These are phyloP conservation scores for Parauchenoglanis punctatus DNA, from an alignment of 2,797 vertebrate genomes.

Conservation along the genomic window DNA sequence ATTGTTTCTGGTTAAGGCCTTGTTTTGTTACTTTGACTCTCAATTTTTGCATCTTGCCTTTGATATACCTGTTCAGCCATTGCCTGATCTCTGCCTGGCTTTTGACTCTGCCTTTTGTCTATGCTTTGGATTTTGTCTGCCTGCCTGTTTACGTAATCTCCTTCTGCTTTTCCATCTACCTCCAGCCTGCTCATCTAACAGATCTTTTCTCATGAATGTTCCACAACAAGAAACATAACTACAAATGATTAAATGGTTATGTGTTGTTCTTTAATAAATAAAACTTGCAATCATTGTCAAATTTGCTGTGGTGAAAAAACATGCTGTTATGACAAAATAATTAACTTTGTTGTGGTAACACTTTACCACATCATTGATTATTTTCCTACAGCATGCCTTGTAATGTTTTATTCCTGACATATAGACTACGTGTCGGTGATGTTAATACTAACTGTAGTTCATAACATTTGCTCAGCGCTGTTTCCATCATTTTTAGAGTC, in stretches of 20 bases:
- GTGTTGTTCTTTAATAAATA: background rate
- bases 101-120: too few species aligned
- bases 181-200: too few species aligned
- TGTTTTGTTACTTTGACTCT: too few species aligned
- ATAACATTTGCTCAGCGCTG: slow-evolving; percentile 19
- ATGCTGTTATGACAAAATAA: background rate
- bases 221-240: background rate
- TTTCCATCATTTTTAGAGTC: slow-evolving; percentile 28
- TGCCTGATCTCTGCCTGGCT: too few species aligned
- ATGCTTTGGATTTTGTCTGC: too few species aligned
- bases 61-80: too few species aligned
- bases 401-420: background rate
- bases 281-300: background rate
- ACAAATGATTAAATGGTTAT: background rate
- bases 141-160: too few species aligned
- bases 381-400: background rate
- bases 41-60: too few species aligned
- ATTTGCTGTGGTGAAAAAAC: background rate
- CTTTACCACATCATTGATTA: background rate
- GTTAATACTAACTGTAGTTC: slow-evolving; percentile 35
- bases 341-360: background rate
- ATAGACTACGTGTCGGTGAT: background rate
- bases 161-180: too few species aligned
- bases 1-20: too few species aligned
- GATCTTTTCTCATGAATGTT: background rate